These are phyloP conservation scores for Theonella swinhoei DNA, from an alignment of 37 sponge, comb jelly and placozoan species.

Conservation along the genomic window DNA sequence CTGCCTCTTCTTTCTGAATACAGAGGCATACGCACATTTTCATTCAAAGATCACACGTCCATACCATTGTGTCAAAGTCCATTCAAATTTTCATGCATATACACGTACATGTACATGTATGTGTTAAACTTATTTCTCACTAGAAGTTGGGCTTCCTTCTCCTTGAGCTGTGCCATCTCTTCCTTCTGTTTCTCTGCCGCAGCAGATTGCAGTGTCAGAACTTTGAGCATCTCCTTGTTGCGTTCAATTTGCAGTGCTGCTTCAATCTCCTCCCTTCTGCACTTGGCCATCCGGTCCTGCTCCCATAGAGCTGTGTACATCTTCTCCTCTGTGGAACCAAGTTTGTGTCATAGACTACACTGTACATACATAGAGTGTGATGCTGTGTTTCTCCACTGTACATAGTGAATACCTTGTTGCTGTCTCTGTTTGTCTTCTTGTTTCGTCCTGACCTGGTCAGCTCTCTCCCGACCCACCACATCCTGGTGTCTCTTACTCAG, in stretches of 20 bases:
- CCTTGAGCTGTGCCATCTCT: conserved; percentile 68
- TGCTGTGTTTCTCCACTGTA: too few species aligned
- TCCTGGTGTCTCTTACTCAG: conserved; percentile 71
- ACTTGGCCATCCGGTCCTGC: conserved; percentile 83
- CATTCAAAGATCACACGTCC: neutral
- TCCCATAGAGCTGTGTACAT: conserved; percentile 95
- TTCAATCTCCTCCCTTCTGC: conserved; percentile 94
- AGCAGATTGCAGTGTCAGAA: conserved; percentile 83
- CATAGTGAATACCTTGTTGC: conserved; percentile 86
- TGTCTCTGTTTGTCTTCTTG: conserved; percentile 55
- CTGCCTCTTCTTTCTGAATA: conserved; percentile 76
- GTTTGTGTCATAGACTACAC: too few species aligned
- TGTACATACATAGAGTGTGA: too few species aligned
- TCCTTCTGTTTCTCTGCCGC: conserved; percentile 80
- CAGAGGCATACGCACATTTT: neutral
- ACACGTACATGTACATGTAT: neutral
- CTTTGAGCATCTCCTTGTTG: conserved; percentile 80
- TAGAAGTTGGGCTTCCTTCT: conserved; percentile 89
- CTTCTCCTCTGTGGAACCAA: conserved; percentile 70
- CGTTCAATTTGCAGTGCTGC: conserved; percentile 85
- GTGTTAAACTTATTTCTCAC: conserved; percentile 31
- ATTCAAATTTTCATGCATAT: neutral
- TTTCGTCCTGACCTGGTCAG: conserved; percentile 82
- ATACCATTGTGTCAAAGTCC: neutral
- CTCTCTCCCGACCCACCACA: conserved; percentile 82